phyloP scores from a whole-genome alignment of 2,113 vertebrate genomes.

The Poecilia latipinna region DNA sequence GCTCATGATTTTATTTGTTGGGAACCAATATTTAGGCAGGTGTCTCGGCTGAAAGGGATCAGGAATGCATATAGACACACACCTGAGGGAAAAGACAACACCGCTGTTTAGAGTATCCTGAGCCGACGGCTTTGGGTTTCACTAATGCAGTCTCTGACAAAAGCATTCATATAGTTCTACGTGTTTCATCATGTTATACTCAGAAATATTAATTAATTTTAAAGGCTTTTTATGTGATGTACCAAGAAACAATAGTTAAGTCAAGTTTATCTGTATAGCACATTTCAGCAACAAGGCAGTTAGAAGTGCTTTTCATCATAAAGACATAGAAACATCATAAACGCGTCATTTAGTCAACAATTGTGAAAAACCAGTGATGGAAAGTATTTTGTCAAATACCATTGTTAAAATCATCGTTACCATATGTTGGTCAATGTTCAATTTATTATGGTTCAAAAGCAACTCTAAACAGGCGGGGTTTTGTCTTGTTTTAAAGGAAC shows the following conservation, averaged over 20 bases:
- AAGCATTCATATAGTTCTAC: background rate
- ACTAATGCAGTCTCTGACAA: background rate
- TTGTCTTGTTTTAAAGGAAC: too few relatives aligned
- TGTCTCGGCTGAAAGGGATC: constrained; percentile 52
- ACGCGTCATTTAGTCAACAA: too few relatives aligned
- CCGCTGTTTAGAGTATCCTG: background rate
- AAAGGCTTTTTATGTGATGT: background rate
- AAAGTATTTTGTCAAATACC: too few relatives aligned
- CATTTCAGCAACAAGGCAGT: too few relatives aligned
- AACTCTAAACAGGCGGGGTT: too few relatives aligned
- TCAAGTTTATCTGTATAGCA: too few relatives aligned
- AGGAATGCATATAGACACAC: constrained; percentile 17
- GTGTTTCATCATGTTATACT: background rate
- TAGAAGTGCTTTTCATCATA: too few relatives aligned
- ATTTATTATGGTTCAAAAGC: too few relatives aligned
- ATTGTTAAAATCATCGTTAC: too few relatives aligned
- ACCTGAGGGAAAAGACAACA: background rate
- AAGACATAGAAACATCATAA: too few relatives aligned
- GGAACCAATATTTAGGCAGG: constrained; percentile 64
- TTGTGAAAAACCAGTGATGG: too few relatives aligned
- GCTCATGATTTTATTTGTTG: constrained; percentile 58
- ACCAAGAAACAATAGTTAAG: background rate
- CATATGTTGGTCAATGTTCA: too few relatives aligned
- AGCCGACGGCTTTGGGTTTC: background rate
- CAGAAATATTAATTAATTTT: background rate